Percentiles rank a stretch among this genome's conserved stretches.
Evolutionary conservation across 1,140 invertebrate genomes (phyloP).

Genomic region (Orussus abietinus): DNA sequence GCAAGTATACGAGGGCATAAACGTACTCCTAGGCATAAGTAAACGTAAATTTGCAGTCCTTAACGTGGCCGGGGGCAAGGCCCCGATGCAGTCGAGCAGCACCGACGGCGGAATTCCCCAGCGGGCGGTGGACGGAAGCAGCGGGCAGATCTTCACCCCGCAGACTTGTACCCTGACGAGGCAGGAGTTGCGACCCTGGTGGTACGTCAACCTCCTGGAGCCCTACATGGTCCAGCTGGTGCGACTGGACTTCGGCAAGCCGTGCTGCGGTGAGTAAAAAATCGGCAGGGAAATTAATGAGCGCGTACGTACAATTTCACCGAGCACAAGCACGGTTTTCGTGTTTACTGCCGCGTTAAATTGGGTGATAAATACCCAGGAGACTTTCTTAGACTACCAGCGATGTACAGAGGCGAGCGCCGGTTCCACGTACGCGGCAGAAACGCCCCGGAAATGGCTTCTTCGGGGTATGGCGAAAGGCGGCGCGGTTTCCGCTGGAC

Average conservation of each 20-base stretch:
- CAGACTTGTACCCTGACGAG: slow-evolving; percentile 87
- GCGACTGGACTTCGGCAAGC: slow-evolving; percentile 85
- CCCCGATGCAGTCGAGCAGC: slow-evolving; percentile 89
- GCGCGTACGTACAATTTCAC: no score
- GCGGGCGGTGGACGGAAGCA: slow-evolving; percentile 87
- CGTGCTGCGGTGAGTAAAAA: slow-evolving; percentile 81
- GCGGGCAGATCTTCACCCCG: slow-evolving; percentile 72
- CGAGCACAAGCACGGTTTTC: no score
- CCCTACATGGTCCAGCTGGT: slow-evolving; percentile 94
- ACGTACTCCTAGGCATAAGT: slow-evolving; percentile 9
- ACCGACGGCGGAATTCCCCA: slow-evolving; percentile 82
- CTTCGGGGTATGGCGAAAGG: no score
- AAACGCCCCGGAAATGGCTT: no score
- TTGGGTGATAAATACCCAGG: no score
- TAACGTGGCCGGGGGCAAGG: slow-evolving; percentile 93
- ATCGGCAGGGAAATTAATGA: neutral
- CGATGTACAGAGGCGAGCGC: no score
- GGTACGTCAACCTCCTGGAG: slow-evolving; percentile 93
- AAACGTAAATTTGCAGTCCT: slow-evolving; percentile 65
- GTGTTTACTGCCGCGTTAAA: no score
- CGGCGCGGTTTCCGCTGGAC: no score
- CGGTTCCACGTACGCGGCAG: no score
- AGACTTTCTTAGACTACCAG: no score
- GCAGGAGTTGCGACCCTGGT: slow-evolving; percentile 81
- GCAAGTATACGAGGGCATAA: slow-evolving; percentile 12